Conservation (phyloP, 2,113 vertebrate genomes). For the Oreochromis niloticus region DNA sequence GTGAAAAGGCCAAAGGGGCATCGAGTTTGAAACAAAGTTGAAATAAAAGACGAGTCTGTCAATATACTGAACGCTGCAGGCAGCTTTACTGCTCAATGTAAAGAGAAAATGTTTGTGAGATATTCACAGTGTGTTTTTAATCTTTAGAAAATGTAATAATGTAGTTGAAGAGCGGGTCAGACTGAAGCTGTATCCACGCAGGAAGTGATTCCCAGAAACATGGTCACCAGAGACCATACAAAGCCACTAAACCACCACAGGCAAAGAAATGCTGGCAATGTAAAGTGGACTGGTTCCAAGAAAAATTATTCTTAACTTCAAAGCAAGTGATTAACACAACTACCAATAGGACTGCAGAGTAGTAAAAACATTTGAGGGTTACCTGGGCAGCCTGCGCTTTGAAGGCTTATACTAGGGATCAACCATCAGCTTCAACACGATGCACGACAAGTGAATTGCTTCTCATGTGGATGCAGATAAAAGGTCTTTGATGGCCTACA, state of each 20-base stretch:
- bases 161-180: not conserved
- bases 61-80: not conserved
- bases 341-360: not conserved
- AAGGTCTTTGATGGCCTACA: not conserved
- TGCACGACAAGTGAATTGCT: not conserved
- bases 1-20: not conserved
- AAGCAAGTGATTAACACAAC: not conserved
- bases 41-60: not conserved
- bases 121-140: not conserved
- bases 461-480: not conserved
- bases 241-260: not conserved
- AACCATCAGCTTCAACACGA: not conserved
- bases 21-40: not conserved
- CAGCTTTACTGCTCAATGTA: not conserved
- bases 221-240: not conserved
- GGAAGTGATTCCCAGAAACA: not conserved
- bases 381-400: not conserved
- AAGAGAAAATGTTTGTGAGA: not conserved
- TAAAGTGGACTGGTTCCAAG: not conserved
- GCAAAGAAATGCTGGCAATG: not conserved
- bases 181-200: not conserved
- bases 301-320: not conserved
- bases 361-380: not conserved
- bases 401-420: not conserved
- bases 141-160: not conserved